Conservation (phyloP, 2,888 invertebrate genomes). For the Smittia sp. region DNA sequence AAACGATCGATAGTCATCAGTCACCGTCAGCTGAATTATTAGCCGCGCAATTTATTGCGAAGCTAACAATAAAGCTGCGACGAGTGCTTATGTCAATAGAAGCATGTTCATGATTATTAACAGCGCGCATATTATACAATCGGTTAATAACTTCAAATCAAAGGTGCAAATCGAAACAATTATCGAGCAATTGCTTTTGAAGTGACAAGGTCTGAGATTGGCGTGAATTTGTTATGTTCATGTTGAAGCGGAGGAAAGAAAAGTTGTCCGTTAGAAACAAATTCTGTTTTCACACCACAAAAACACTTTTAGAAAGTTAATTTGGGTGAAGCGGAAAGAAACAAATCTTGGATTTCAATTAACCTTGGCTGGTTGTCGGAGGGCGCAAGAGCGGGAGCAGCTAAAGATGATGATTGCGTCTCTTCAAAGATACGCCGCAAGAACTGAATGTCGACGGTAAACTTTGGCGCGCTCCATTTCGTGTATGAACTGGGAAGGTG, state of each 20-base stretch:
- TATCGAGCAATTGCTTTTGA: not conserved
- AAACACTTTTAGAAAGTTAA: constrained; percentile 25
- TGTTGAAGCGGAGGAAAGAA: constrained; percentile 12
- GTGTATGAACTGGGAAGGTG: constrained; percentile 64
- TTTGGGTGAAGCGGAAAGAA: constrained; percentile 30
- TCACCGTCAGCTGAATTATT: too few species aligned
- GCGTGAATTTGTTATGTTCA: constrained; percentile 28
- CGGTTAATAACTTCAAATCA: not conserved
- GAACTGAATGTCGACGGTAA: constrained; percentile 74
- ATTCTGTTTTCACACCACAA: not conserved
- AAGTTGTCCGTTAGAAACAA: constrained; percentile 5
- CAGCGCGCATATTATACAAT: constrained; percentile 2
- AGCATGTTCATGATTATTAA: not conserved
- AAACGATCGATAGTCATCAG: too few species aligned
- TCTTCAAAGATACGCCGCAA: constrained; percentile 76
- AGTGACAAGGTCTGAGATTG: not conserved
- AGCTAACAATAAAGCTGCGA: too few species aligned
- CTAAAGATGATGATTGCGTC: constrained; percentile 46
- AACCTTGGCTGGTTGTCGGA: not conserved
- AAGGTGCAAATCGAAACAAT: constrained; percentile 29
- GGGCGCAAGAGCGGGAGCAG: not conserved
- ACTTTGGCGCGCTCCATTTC: constrained; percentile 80
- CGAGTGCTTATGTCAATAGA: too few species aligned
- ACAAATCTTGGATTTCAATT: not conserved
- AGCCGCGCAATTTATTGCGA: too few species aligned